Evolutionary conservation across 1,140 invertebrate genomes (phyloP).

Genomic region (Caerostris darwini): DNA sequence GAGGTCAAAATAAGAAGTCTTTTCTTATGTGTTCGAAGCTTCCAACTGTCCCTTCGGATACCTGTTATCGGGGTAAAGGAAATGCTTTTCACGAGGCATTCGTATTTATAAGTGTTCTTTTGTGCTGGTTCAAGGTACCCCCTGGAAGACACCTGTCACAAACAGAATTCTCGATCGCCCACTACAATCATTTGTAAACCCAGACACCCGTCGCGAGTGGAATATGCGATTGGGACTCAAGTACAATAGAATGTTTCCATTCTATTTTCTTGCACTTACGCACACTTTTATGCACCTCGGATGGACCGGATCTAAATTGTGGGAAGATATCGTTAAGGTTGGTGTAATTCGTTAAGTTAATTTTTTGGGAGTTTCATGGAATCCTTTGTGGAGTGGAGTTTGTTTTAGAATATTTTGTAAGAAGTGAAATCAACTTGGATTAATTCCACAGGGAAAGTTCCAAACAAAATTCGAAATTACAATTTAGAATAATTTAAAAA

Average conservation of each 20-base stretch:
- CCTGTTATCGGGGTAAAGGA: slow-evolving; percentile 30
- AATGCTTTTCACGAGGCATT: background rate
- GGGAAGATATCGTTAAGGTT: background rate
- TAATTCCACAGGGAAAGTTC: too few relatives aligned
- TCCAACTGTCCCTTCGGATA: background rate
- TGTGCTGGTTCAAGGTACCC: background rate
- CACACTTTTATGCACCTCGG: background rate
- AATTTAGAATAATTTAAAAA: too few relatives aligned
- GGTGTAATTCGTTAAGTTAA: background rate
- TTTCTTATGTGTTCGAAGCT: background rate
- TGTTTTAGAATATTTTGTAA: too few relatives aligned
- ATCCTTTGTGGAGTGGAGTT: background rate
- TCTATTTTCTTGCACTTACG: slow-evolving; percentile 4
- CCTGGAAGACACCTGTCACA: slow-evolving; percentile 37
- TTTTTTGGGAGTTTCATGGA: too few relatives aligned
- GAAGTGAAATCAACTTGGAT: too few relatives aligned
- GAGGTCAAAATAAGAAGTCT: background rate
- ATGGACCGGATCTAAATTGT: slow-evolving; percentile 37
- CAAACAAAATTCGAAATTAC: too few relatives aligned
- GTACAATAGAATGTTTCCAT: slow-evolving; percentile 23
- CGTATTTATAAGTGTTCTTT: slow-evolving; percentile 77
- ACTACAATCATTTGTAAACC: slow-evolving; percentile 8
- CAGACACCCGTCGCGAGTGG: slow-evolving; percentile 52
- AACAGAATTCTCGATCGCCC: slow-evolving; percentile 48
- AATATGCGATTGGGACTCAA: background rate